These are phyloP conservation scores for Unio pictorum DNA, from an alignment of 2,888 invertebrate genomes.

Conservation along the genomic window DNA sequence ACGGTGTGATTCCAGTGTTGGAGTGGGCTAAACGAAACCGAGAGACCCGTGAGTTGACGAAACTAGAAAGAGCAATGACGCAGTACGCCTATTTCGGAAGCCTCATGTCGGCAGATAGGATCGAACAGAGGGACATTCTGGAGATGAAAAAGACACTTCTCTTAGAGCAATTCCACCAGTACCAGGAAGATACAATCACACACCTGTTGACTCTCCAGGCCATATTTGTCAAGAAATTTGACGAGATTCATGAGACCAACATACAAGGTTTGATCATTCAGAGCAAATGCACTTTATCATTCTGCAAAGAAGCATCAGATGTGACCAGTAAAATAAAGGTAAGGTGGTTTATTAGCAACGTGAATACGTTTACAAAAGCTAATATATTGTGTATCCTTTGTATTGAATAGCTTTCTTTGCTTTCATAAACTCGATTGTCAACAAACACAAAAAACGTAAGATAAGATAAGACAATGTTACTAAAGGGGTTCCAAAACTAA, in stretches of 20 bases:
- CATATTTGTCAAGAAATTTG: constrained; percentile 23
- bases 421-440: no score
- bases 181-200: constrained; percentile 29
- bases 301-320: constrained; percentile 22
- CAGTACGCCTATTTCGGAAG: constrained; percentile 7
- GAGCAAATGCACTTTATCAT: constrained; percentile 24
- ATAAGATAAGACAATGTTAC: no score
- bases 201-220: constrained; percentile 28
- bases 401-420: no score
- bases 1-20: constrained; percentile 22
- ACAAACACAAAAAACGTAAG: no score
- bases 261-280: constrained; percentile 24
- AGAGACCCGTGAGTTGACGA: neutral
- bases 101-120: constrained; percentile 27
- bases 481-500: no score
- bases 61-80: neutral
- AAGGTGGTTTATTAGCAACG: no score
- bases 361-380: no score
- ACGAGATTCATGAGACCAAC: constrained; percentile 22
- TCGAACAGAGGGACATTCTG: constrained; percentile 15
- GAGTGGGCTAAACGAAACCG: constrained; percentile 29
- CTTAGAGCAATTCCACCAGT: constrained; percentile 24
- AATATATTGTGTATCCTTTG: no score
- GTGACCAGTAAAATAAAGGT: neutral
- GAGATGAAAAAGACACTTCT: constrained; percentile 21